Percentiles rank a stretch among this genome's conserved stretches.
These are phyloP conservation scores for Hypocryptadius cinnamomeus DNA, from an alignment of 2,113 vertebrate genomes.

Conservation along the genomic window DNA sequence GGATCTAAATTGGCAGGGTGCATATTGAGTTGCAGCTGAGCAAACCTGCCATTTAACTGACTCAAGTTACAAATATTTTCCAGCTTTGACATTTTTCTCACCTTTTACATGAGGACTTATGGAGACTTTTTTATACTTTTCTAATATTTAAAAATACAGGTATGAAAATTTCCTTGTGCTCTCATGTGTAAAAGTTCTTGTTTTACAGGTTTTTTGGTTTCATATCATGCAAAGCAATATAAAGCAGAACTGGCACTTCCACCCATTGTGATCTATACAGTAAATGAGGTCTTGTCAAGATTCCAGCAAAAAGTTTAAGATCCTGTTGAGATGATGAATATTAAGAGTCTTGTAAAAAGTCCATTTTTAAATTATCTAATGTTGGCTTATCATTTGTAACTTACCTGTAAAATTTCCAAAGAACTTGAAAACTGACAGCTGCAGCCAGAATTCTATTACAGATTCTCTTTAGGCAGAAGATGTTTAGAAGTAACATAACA, in stretches of 20 bases:
- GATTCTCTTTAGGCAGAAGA: background rate
- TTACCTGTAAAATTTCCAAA: background rate
- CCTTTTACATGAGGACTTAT: background rate
- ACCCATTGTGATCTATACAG: background rate
- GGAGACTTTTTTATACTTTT: background rate
- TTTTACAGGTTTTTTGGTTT: background rate
- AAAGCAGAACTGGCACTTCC: background rate
- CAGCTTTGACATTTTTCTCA: background rate
- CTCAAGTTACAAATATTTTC: background rate
- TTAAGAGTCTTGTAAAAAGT: background rate
- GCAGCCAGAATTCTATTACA: background rate
- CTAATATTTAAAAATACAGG: background rate
- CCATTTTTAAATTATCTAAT: background rate
- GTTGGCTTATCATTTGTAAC: background rate
- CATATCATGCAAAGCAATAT: background rate
- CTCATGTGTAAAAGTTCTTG: background rate
- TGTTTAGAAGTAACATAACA: background rate
- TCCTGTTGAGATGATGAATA: background rate
- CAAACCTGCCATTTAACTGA: background rate
- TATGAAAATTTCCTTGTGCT: background rate
- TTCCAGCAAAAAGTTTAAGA: background rate
- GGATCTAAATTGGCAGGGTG: background rate
- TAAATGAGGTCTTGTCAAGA: background rate
- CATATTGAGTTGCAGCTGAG: background rate
- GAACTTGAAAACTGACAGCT: background rate